Percentiles rank a stretch among this genome's conserved stretches.
Evolutionary conservation across 2,888 invertebrate species (phyloP).

Genomic region (Idaea straminata): DNA sequence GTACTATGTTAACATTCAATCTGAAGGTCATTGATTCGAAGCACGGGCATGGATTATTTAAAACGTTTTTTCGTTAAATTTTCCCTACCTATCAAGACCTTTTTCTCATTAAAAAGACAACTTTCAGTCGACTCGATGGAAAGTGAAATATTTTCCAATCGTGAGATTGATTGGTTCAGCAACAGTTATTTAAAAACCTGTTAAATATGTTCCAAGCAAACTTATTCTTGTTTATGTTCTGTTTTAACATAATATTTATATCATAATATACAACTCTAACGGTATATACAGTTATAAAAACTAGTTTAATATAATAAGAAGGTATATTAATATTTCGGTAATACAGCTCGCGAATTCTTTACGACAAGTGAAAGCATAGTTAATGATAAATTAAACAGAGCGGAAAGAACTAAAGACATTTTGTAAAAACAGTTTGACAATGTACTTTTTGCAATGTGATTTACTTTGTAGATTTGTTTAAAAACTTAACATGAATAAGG

Average conservation of each 20-base stretch:
- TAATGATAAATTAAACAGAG: background rate
- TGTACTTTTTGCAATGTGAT: background rate
- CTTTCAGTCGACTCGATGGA: background rate
- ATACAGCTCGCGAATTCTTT: background rate
- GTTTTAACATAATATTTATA: background rate
- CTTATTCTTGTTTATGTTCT: background rate
- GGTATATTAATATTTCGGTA: background rate
- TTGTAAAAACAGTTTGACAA: constrained; percentile 12
- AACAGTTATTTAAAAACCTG: background rate
- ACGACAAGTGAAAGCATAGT: background rate
- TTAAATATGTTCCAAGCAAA: background rate
- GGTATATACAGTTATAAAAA: background rate
- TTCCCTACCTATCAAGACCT: background rate
- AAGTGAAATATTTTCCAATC: background rate
- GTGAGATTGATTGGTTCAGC: background rate
- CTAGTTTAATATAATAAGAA: background rate
- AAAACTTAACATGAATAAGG: background rate
- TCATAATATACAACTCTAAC: background rate
- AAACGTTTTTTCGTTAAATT: background rate
- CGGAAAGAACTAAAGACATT: constrained; percentile 6
- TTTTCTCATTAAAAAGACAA: background rate
- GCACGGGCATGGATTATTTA: background rate
- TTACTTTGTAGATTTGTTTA: background rate
- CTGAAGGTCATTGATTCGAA: background rate
- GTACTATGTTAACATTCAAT: background rate